Evolutionary conservation across 1,140 invertebrate species (phyloP).

Genomic region (Aporrectodea caliginosa): DNA sequence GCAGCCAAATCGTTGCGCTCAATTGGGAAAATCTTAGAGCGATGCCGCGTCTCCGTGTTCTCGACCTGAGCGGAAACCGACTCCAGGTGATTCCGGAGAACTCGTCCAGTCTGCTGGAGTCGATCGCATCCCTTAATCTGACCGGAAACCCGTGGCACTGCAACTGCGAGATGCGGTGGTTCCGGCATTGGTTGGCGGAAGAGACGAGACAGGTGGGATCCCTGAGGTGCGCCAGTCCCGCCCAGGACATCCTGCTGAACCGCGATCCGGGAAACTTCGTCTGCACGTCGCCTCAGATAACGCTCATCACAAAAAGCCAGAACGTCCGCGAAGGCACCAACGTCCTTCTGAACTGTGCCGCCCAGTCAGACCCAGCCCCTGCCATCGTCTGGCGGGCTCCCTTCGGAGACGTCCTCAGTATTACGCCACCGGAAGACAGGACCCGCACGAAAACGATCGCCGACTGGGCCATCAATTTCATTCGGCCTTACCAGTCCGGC

Average conservation of each 20-base stretch:
- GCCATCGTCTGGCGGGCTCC: conserved; percentile 23
- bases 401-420: conserved; percentile 20
- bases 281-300: conserved; percentile 20
- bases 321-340: not conserved
- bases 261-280: conserved; percentile 4
- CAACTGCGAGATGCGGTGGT: conserved; percentile 34
- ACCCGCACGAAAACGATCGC: conserved; percentile 13
- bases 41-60: not conserved
- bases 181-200: conserved; percentile 19
- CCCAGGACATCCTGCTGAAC: not conserved
- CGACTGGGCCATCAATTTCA: conserved; percentile 1
- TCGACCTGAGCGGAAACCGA: not conserved
- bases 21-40: not conserved
- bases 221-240: not conserved
- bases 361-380: conserved; percentile 20
- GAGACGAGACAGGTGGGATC: not conserved
- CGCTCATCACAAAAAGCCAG: conserved; percentile 5
- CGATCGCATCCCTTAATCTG: not conserved
- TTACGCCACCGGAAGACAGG: conserved; percentile 22
- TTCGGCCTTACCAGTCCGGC: conserved; percentile 8
- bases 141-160: conserved; percentile 22
- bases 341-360: conserved; percentile 17
- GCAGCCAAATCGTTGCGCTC: not conserved
- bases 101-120: not conserved
- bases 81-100: not conserved